Evolutionary conservation across 2,113 vertebrate genomes (phyloP).

Genomic region (Oryzias curvinotus): DNA sequence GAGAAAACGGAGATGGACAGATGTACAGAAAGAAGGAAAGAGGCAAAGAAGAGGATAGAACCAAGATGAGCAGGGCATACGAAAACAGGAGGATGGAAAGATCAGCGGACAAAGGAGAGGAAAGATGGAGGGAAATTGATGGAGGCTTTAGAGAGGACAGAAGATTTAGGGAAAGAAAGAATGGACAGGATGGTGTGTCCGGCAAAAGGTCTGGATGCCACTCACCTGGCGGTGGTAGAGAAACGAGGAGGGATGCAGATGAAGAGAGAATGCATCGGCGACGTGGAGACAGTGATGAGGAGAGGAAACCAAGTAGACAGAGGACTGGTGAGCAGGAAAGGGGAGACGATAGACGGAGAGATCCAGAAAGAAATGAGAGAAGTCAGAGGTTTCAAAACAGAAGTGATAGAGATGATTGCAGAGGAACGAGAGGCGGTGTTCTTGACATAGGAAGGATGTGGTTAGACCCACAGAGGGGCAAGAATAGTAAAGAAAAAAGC

Average conservation of each 20-base stretch:
- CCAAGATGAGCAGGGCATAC: constrained; percentile 21
- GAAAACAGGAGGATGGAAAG: constrained; percentile 14
- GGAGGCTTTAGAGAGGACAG: constrained; percentile 25
- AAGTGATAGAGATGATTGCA: constrained; percentile 22
- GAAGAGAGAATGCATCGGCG: constrained; percentile 24
- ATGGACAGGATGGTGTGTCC: constrained; percentile 25
- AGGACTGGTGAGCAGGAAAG: constrained; percentile 25
- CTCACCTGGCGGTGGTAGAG: constrained; percentile 42
- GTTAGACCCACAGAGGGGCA: constrained; percentile 69
- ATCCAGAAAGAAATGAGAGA: constrained; percentile 24
- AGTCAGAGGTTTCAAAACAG: constrained; percentile 9
- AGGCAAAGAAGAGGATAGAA: constrained; percentile 25
- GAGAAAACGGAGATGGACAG: constrained; percentile 28
- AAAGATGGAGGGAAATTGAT: constrained; percentile 5
- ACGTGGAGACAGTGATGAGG: constrained; percentile 33
- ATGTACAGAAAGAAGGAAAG: constrained; percentile 25
- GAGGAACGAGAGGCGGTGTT: constrained; percentile 7
- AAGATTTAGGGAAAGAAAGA: constrained; percentile 23
- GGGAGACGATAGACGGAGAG: constrained; percentile 14
- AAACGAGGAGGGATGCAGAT: constrained; percentile 58
- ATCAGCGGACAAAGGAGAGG: not conserved
- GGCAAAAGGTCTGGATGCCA: constrained; percentile 25
- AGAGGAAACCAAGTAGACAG: constrained; percentile 26
- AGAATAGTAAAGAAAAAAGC: constrained; percentile 40
- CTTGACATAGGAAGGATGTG: constrained; percentile 66